Percentiles rank a stretch among this genome's conserved stretches.
These are phyloP conservation scores for Magallana gigas DNA, from an alignment of 1,140 invertebrate genomes.

Conservation along the genomic window DNA sequence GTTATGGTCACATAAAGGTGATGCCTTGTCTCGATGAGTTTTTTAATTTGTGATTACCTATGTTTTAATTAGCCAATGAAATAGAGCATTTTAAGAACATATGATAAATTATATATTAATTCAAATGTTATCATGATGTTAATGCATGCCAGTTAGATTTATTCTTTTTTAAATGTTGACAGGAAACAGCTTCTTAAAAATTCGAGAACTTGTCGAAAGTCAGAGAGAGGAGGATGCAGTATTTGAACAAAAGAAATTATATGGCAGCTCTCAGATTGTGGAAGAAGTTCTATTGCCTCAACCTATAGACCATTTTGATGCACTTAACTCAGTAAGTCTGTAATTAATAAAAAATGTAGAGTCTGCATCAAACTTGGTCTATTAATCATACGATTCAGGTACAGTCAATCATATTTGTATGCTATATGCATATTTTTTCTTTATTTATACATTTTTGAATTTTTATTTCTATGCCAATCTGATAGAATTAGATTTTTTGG, in stretches of 20 bases:
- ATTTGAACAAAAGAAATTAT: not conserved
- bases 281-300: conserved; percentile 58
- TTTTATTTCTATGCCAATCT: no score
- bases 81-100: no score
- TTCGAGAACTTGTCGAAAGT: not conserved
- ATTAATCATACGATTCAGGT: not conserved
- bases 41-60: no score
- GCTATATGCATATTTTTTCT: not conserved
- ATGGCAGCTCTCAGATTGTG: conserved; percentile 7
- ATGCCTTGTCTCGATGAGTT: no score
- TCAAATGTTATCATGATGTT: no score
- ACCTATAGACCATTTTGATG: conserved; percentile 68
- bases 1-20: no score
- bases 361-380: not conserved
- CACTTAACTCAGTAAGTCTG: not conserved
- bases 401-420: not conserved
- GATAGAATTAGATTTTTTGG: no score
- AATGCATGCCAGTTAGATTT: no score
- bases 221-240: not conserved
- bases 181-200: conserved; percentile 29
- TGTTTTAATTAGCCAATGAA: no score
- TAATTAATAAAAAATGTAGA: no score
- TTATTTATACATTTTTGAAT: no score
- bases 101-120: no score
- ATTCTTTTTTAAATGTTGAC: not conserved